Evolutionary conservation across 2,888 invertebrate species (phyloP).

Genomic region (Pardosa pseudoannulata): DNA sequence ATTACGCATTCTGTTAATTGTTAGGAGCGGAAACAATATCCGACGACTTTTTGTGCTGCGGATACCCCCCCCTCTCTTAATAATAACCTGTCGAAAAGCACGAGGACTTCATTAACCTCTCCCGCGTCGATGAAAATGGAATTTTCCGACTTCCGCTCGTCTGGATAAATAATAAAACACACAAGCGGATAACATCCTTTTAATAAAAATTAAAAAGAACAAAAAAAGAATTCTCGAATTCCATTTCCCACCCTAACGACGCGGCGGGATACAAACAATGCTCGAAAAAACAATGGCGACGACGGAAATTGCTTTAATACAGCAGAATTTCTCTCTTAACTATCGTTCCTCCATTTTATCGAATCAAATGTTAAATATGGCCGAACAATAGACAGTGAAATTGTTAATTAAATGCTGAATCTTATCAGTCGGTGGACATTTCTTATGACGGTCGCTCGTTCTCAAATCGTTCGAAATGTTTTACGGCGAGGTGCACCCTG

Average conservation of each 20-base stretch:
- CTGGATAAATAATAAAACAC: not conserved
- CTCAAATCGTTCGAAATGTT: not conserved
- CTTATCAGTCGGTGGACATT: constrained; percentile 29
- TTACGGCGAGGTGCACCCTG: not conserved
- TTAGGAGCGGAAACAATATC: too few relatives aligned
- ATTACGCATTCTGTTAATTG: too few relatives aligned
- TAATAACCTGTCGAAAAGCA: too few relatives aligned
- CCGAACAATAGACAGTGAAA: constrained; percentile 19
- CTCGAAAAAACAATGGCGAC: not conserved
- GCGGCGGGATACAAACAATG: not conserved
- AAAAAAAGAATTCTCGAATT: constrained; percentile 1
- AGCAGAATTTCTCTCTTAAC: not conserved
- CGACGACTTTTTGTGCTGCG: too few relatives aligned
- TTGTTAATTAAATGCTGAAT: constrained; percentile 47
- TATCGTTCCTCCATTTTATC: not conserved
- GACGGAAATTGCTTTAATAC: constrained; percentile 10
- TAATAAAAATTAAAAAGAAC: too few relatives aligned
- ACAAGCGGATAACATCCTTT: not conserved
- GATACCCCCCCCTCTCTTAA: too few relatives aligned
- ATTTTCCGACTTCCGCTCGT: not conserved
- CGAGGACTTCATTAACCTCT: constrained; percentile 9
- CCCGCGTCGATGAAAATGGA: not conserved
- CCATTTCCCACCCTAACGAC: not conserved
- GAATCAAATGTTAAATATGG: not conserved
- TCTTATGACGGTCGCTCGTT: too few relatives aligned